Evolutionary conservation across 2,113 vertebrate species (phyloP), one percentile per base, ranked within the genome.

Genomic region (Reinhardtius hippoglossoides): DNA sequence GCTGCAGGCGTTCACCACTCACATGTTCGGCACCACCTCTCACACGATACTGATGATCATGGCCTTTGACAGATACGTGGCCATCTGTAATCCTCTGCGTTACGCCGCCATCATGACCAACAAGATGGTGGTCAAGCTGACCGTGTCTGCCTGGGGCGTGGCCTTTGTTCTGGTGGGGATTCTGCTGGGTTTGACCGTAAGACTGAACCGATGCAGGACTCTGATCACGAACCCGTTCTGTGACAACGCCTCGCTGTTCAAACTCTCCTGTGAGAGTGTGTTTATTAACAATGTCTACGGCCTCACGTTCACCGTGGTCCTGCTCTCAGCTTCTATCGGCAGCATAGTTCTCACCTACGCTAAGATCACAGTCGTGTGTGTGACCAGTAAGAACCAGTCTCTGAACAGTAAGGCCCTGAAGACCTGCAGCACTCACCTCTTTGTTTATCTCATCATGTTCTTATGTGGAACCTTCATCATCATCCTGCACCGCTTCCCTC

Each of bases 1-100:
- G 16, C 3, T 78, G 9, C 92, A 94, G 15, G 91, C 92, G 1
- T 92, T 92, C 67, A 76, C 62, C 40, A 48, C 71, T 4, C 92
- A 92, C 48, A 71, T 89, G 6, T 91, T 58, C 5, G 78, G 42
- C 15, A 85, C 82, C 13, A 74, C 83, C 0, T 62, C 72, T 0
- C 91, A 93, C 69, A 87, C 87, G 0, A 63, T 92, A 4, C 87
- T 94, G 2, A 91, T 93, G 74, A 89, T 89, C 2, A 92, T 93
- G 93, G 90, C 93, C 0, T 91, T 92, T 4, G 93, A 94, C 67
- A 84, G 93, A 44, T 94, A 92, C 9, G 75, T 93, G 73, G 92
- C 93, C 61, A 93, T 94, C 76, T 94, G 91, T 13, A 82, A 87
- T 15, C 91, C 93, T 0, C 74, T 93, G 50, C 82, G 71, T n/a